These are phyloP conservation scores for Ichneumoninae sp. DNA, from an alignment of 2,888 invertebrate species.

Conservation along the genomic window DNA sequence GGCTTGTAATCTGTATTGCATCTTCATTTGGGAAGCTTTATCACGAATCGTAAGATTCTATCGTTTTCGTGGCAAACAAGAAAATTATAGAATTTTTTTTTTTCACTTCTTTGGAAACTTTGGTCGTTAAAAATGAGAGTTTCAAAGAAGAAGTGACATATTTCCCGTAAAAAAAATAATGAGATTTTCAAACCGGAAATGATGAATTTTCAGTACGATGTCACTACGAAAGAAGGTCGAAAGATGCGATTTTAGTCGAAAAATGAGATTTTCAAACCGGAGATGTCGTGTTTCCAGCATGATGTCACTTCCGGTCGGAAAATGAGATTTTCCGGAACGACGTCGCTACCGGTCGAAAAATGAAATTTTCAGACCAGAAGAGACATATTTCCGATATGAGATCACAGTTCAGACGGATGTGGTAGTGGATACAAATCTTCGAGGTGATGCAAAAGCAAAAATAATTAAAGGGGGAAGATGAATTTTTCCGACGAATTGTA, in stretches of 20 bases:
- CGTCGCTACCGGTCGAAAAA: too few species aligned
- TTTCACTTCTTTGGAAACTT: not conserved
- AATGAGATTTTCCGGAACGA: too few species aligned
- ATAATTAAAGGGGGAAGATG: not conserved
- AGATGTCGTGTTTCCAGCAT: too few species aligned
- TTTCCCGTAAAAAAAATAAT: not conserved
- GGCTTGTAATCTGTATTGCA: conserved; percentile 52
- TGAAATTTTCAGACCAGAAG: too few species aligned
- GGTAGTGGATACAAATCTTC: conserved; percentile 2
- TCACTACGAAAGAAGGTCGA: too few species aligned
- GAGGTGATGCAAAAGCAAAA: not conserved
- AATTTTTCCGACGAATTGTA: conserved; percentile 39
- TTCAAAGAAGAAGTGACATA: not conserved
- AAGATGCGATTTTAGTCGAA: too few species aligned
- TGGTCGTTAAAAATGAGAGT: not conserved
- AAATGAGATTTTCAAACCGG: too few species aligned
- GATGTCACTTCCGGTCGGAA: too few species aligned
- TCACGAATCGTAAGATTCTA: conserved; percentile 36
- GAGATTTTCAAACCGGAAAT: not conserved
- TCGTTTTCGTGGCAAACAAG: not conserved
- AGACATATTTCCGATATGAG: not conserved
- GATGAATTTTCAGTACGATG: too few species aligned
- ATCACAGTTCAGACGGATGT: not conserved
- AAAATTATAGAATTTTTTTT: not conserved
- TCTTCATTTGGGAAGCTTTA: conserved; percentile 36